Evolutionary conservation across 2,113 vertebrate species (phyloP), one percentile per base, ranked within the genome.

Genomic region (Bubo bubo): DNA sequence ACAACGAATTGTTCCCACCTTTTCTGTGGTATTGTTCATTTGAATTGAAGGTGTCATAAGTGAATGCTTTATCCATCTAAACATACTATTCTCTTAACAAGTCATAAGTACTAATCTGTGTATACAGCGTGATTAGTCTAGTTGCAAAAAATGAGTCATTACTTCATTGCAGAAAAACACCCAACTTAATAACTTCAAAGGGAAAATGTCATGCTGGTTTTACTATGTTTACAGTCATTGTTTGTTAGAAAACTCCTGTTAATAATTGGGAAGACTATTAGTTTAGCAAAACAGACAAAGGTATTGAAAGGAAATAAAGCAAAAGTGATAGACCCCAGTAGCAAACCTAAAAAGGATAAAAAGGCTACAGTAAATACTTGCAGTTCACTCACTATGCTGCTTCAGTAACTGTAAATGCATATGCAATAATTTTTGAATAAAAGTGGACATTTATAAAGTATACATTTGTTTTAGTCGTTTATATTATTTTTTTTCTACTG

Each of bases 381-480:
- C 83, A 60, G n/a, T 90, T 86, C 50, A 60, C 76, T 95, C 56
- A 64, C 3, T 81, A 49, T 47, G 41, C 79, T 95, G 56, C 62
- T 84, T 68, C 82, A 82, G 66, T 64, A 60, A 93, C 74, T 86
- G 45, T 90, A 94, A 95, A 72, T 93, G 73, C 79, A 6, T 93
- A 94, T 75, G 53, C 49, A 91, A 12, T 73, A 43, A 10, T 35
- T 87, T 93, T 76, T 79, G 37, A 96, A 97, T 96, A 93, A 95
- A 97, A 94, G 21, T 43, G 13, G 88, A 73, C 74, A 62, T 70
- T 88, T 85, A 50, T 94, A 43, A 95, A 64, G 11, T 58, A 64
- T 20, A 43, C 17, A 37, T 59, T 77, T 62, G 64, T 71, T 86
- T 35, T 21, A 41, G 45, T 89, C 2, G 10, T 79, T 80, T 83